Evolutionary conservation across 2,797 vertebrate genomes (phyloP).

Genomic region (Limnodromus scolopaceus): DNA sequence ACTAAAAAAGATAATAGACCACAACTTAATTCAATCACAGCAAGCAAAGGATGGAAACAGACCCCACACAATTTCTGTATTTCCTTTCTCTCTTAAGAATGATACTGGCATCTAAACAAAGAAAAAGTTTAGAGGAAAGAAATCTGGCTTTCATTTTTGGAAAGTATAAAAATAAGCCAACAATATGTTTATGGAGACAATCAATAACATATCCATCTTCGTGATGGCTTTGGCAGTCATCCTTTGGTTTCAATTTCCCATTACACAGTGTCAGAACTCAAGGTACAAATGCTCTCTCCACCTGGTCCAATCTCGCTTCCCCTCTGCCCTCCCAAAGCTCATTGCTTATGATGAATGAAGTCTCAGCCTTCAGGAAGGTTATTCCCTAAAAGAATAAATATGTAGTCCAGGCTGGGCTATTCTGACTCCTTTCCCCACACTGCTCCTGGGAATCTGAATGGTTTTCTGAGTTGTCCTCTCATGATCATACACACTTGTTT

Average conservation of each 20-base stretch:
- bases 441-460: background rate
- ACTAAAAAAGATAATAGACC: background rate
- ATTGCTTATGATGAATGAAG: background rate
- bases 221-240: background rate
- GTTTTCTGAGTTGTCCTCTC: background rate
- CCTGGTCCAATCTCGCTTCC: background rate
- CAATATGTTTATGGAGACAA: background rate
- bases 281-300: background rate
- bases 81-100: background rate
- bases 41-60: constrained; percentile 20
- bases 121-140: constrained; percentile 1
- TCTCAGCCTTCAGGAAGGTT: background rate
- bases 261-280: background rate
- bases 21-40: background rate
- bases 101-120: constrained; percentile 33
- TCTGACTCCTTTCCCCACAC: background rate
- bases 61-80: background rate
- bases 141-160: constrained; percentile 40
- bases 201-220: background rate
- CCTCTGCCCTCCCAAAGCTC: background rate
- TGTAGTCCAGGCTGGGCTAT: rapidly evolving
- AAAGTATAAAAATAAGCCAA: constrained; percentile 13
- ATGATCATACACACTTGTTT: background rate
- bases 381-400: background rate
- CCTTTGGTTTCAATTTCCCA: background rate